A percentile compares a stretch with the other conserved stretches of the same genome.
Evolutionary conservation across 2,113 vertebrate species (phyloP).

Genomic region (Mesoclemmys tuberculata): DNA sequence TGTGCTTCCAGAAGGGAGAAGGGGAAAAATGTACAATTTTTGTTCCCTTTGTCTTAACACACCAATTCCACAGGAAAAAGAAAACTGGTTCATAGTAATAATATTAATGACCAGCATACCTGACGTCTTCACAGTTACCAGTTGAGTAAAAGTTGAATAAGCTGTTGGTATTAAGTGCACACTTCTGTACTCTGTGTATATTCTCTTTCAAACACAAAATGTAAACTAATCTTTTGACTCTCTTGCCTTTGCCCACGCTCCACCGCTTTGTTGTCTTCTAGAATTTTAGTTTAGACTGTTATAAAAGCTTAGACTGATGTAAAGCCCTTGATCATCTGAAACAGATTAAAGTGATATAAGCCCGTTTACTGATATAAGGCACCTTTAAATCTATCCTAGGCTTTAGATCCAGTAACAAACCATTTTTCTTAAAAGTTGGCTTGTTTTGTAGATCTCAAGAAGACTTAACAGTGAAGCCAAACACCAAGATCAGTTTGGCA

Average conservation of each 20-base stretch:
- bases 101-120: neutral
- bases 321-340: neutral
- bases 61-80: neutral
- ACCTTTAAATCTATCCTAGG: neutral
- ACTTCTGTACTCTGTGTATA: neutral
- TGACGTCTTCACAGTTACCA: neutral
- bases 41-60: neutral
- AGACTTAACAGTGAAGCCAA: neutral
- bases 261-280: neutral
- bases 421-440: neutral
- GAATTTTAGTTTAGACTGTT: neutral
- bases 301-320: neutral
- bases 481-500: neutral
- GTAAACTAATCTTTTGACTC: neutral
- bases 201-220: neutral
- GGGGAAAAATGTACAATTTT: neutral
- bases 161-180: rapidly evolving
- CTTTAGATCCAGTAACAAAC: neutral
- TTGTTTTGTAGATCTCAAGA: neutral
- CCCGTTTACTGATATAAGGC: neutral
- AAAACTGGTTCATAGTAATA: neutral
- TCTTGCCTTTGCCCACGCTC: neutral
- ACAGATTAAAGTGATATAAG: too few species aligned
- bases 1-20: neutral
- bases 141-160: neutral